A percentile compares a stretch with the other conserved stretches of the same genome.
Conservation (phyloP, 2,888 invertebrate species). For the Malthinus seriepunctatus region DNA sequence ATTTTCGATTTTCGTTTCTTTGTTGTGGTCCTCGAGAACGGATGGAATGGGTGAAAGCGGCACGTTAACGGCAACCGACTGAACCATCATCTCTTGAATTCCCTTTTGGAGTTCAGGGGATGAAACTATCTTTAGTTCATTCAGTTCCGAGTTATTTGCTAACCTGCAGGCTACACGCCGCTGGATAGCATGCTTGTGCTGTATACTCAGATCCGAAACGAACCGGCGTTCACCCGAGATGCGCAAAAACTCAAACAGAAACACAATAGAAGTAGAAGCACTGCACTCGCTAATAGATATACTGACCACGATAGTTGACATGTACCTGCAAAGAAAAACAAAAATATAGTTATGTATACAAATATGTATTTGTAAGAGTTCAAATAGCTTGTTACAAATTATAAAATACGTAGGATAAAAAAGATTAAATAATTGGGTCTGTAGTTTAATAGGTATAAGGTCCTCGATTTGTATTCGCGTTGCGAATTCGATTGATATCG, state of each 20-base stretch:
- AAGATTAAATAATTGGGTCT: too few relatives aligned
- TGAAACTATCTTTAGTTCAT: constrained; percentile 31
- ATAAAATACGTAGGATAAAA: too few relatives aligned
- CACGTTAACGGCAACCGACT: constrained; percentile 38
- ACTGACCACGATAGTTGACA: constrained; percentile 63
- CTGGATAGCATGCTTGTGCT: constrained; percentile 49
- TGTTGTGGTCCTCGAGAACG: constrained; percentile 35
- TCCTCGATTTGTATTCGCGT: too few relatives aligned
- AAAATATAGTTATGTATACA: not conserved
- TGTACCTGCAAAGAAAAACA: constrained; percentile 53
- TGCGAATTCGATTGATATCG: too few relatives aligned
- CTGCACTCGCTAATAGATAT: constrained; percentile 58
- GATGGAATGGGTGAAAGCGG: constrained; percentile 39
- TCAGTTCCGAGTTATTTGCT: constrained; percentile 41
- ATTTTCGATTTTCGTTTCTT: constrained; percentile 32
- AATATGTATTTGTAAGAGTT: too few relatives aligned
- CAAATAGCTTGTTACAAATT: too few relatives aligned
- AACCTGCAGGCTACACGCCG: constrained; percentile 43
- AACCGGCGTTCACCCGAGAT: constrained; percentile 59
- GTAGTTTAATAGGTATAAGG: too few relatives aligned
- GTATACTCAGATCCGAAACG: constrained; percentile 57
- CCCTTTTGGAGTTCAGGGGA: constrained; percentile 12
- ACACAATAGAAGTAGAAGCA: constrained; percentile 58
- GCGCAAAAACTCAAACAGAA: constrained; percentile 63
- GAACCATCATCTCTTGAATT: constrained; percentile 31